Conservation (phyloP, 2,797 vertebrate genomes). For the Chelidonichthys spinosus region DNA sequence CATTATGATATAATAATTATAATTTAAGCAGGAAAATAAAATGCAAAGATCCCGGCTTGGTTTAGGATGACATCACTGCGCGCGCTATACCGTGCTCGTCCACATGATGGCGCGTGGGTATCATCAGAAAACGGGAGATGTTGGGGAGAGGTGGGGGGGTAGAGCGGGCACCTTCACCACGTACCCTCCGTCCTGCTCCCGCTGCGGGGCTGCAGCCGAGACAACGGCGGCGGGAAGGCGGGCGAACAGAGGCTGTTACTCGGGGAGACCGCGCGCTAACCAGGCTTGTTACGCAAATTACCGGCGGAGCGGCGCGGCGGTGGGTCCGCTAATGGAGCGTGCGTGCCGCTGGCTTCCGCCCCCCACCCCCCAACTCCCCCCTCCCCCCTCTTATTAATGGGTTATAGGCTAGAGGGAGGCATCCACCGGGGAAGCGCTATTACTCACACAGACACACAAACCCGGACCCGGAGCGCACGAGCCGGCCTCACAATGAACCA, state of each 20-base stretch:
- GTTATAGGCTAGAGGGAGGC: conserved; percentile 73
- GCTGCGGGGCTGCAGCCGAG: conserved; percentile 46
- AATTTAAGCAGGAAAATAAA: too few relatives aligned
- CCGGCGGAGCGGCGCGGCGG: conserved; percentile 77
- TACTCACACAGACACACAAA: conserved; percentile 52
- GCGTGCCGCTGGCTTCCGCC: conserved; percentile 72
- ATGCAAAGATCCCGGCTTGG: neutral
- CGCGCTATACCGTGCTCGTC: neutral
- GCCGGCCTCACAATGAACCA: conserved; percentile 16
- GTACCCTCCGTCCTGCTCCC: conserved; percentile 5
- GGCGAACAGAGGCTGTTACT: conserved; percentile 53
- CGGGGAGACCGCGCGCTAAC: conserved; percentile 62
- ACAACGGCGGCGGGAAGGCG: conserved; percentile 31
- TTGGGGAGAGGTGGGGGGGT: neutral
- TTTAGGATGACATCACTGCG: conserved; percentile 12
- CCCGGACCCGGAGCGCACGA: conserved; percentile 35
- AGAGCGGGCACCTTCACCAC: neutral
- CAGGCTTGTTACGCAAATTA: conserved; percentile 83
- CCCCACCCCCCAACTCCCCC: conserved; percentile 15
- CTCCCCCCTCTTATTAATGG: conserved; percentile 69
- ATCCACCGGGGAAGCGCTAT: conserved; percentile 78
- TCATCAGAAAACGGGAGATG: conserved; percentile 67
- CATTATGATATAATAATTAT: too few relatives aligned
- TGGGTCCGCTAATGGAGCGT: conserved; percentile 82
- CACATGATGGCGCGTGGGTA: conserved; percentile 72